A percentile compares a stretch with the other conserved stretches of the same genome.
Conservation (phyloP, 2,797 vertebrate species). For the Hoplostethus mediterraneus region DNA sequence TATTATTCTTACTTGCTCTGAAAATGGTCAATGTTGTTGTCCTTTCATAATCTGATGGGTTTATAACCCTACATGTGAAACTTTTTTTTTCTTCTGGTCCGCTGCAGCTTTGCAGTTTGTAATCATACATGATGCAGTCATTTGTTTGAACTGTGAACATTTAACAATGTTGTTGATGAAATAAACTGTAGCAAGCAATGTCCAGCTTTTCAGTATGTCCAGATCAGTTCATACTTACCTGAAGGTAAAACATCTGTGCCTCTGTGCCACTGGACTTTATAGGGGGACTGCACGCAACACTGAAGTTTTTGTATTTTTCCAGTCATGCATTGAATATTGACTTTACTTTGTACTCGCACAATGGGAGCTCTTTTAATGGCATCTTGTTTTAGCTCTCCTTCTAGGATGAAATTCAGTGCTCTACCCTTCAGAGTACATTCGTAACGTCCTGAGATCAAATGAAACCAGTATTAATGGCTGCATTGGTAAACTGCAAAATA, state of each 20-base stretch:
- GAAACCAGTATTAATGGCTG: background rate
- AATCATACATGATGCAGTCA: conserved; percentile 43
- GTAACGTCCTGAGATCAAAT: conserved; percentile 66
- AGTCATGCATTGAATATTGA: conserved; percentile 31
- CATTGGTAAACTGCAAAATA: background rate
- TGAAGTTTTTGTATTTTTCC: background rate
- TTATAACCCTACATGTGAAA: conserved; percentile 53
- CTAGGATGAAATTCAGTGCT: conserved; percentile 41
- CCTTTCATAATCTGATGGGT: background rate
- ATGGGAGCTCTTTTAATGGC: conserved; percentile 55
- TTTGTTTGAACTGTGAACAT: background rate
- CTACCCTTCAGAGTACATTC: conserved; percentile 49
- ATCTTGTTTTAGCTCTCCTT: accelerated
- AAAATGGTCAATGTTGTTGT: conserved; percentile 48
- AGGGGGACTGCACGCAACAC: conserved; percentile 70
- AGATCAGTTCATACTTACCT: conserved; percentile 37
- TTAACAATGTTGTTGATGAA: background rate
- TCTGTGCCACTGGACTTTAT: conserved; percentile 47
- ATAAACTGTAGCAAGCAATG: background rate
- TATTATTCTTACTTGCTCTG: conserved; percentile 26
- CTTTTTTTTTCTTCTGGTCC: accelerated
- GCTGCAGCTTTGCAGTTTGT: accelerated
- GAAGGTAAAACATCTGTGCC: accelerated
- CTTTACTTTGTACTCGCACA: conserved; percentile 18
- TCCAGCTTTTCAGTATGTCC: background rate